Evolutionary conservation across 2,797 vertebrate species (phyloP).

Genomic region (Argya squamiceps): DNA sequence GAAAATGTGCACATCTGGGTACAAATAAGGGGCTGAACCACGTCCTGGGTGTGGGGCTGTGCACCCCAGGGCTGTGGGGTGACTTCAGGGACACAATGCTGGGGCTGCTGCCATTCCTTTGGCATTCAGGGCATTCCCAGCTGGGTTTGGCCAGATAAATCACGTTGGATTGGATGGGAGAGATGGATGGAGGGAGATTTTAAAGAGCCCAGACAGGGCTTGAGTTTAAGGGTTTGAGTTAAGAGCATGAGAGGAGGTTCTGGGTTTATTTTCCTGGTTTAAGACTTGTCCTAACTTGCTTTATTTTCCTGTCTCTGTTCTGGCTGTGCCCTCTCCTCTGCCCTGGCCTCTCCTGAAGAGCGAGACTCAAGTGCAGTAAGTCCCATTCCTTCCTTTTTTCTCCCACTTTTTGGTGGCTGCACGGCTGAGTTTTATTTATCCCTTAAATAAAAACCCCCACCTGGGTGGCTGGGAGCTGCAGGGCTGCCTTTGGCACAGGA

Average conservation of each 20-base stretch:
- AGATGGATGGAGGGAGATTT: background rate
- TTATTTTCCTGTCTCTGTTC: slow-evolving; percentile 60
- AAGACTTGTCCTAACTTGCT: slow-evolving; percentile 29
- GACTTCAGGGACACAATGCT: rapidly evolving
- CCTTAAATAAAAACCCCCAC: background rate
- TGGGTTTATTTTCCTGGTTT: background rate
- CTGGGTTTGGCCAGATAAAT: background rate
- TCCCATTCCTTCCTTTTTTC: background rate
- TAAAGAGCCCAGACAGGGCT: background rate
- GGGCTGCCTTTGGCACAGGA: background rate
- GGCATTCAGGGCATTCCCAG: background rate
- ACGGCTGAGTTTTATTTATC: background rate
- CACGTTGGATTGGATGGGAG: rapidly evolving
- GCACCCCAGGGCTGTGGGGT: background rate
- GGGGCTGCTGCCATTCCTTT: background rate
- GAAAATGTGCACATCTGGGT: rapidly evolving
- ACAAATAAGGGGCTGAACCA: rapidly evolving
- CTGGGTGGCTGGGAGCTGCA: background rate
- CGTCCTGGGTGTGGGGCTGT: rapidly evolving
- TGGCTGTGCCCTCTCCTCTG: background rate
- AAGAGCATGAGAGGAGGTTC: background rate
- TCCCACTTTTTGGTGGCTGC: rapidly evolving
- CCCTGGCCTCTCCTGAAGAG: slow-evolving; percentile 77
- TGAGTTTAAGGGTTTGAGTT: background rate
- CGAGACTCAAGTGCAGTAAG: slow-evolving; percentile 92